These are phyloP conservation scores for Lophius piscatorius DNA, from an alignment of 2,113 vertebrate species.

Conservation along the genomic window DNA sequence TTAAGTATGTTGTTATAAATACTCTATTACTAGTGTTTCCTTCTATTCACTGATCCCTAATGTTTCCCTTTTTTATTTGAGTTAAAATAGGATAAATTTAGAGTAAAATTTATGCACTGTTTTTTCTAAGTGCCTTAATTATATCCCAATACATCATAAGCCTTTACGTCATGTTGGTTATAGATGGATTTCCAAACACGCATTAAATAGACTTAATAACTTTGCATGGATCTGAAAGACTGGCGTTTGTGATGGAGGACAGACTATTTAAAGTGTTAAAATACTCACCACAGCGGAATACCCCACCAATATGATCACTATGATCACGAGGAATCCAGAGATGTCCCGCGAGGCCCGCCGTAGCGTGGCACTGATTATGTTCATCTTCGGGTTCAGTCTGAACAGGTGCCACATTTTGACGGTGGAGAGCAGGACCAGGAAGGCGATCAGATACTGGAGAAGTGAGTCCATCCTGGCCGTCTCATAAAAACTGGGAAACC, in stretches of 20 bases:
- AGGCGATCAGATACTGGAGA: constrained; percentile 89
- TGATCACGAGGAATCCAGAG: constrained; percentile 83
- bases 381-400: constrained; percentile 89
- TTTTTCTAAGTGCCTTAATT: too few relatives aligned
- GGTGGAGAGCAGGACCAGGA: constrained; percentile 89
- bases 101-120: too few relatives aligned
- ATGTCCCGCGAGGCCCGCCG: constrained; percentile 88
- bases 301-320: constrained; percentile 85
- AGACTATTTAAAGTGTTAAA: too few relatives aligned
- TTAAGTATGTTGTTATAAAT: too few relatives aligned
- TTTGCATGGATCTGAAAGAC: too few relatives aligned
- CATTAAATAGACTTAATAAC: neutral
- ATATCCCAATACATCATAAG: too few relatives aligned
- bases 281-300: constrained; percentile 89
- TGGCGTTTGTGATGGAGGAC: neutral
- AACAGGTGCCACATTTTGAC: constrained; percentile 93
- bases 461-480: constrained; percentile 82
- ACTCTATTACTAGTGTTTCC: too few relatives aligned
- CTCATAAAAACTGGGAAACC: constrained; percentile 86
- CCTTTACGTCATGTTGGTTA: too few relatives aligned
- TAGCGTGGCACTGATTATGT: constrained; percentile 88
- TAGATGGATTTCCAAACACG: too few relatives aligned
- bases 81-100: too few relatives aligned
- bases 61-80: too few relatives aligned
- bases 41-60: too few relatives aligned